Conservation (phyloP, 2,797 vertebrate species). For the Acridotheres tristis region DNA sequence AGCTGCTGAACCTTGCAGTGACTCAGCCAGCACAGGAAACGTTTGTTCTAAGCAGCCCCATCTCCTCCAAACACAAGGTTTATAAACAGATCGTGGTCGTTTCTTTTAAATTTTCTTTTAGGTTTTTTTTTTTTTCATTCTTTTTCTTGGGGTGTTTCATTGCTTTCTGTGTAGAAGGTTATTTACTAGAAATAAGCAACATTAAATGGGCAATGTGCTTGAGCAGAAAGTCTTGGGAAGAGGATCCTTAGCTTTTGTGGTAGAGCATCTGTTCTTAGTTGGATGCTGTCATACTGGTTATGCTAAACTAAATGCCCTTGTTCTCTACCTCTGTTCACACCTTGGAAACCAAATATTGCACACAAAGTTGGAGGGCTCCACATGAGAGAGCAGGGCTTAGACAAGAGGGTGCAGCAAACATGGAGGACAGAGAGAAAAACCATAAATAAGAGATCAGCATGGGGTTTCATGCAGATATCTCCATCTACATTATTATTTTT, state of each 20-base stretch:
- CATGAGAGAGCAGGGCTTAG: neutral
- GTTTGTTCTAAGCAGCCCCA: constrained; percentile 39
- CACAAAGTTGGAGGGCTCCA: neutral
- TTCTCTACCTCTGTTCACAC: neutral
- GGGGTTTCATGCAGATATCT: neutral
- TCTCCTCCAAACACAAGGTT: constrained; percentile 22
- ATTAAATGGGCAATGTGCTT: neutral
- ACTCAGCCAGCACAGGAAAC: constrained; percentile 11
- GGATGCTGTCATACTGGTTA: neutral
- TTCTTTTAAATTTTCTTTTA: neutral
- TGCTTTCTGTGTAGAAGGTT: neutral
- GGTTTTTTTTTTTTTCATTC: neutral
- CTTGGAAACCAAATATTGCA: neutral
- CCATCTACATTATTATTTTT: neutral
- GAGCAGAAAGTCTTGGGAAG: neutral
- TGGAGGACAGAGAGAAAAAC: neutral
- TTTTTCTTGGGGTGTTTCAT: neutral
- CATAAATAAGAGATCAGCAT: neutral
- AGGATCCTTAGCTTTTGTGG: neutral
- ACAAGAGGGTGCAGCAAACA: neutral
- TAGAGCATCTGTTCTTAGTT: neutral
- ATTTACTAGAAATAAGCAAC: neutral
- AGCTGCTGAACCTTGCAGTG: neutral
- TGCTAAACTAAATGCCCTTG: neutral
- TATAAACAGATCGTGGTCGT: neutral